These are phyloP conservation scores for Brachylomia viminalis DNA, from an alignment of 2,888 invertebrate genomes.

Conservation along the genomic window DNA sequence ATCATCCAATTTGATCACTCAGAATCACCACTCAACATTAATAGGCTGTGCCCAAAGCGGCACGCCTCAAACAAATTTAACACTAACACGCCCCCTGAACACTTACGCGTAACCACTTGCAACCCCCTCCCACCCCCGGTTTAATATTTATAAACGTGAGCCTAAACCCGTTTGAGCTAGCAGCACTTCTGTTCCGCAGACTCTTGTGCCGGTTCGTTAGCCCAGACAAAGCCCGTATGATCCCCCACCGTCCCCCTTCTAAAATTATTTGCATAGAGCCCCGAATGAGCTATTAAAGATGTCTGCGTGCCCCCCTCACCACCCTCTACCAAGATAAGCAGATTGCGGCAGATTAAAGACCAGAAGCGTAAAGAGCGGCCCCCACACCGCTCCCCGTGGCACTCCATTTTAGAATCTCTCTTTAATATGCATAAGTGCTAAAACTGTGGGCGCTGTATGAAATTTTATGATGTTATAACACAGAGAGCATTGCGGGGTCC, in stretches of 20 bases:
- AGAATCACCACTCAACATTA: conserved; percentile 66
- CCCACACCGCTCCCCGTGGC: conserved; percentile 76
- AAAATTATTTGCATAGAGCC: conserved; percentile 90
- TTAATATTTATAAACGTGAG: conserved; percentile 87
- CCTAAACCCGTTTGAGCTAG: conserved; percentile 85
- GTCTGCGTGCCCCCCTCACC: conserved; percentile 81
- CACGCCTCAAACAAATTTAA: conserved; percentile 76
- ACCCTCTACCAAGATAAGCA: conserved; percentile 86
- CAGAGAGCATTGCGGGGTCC: conserved; percentile 80
- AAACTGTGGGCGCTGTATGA: conserved; percentile 80
- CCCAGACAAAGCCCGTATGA: conserved; percentile 90
- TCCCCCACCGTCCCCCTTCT: conserved; percentile 80
- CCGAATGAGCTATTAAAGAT: conserved; percentile 91
- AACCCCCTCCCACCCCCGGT: conserved; percentile 72
- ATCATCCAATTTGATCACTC: conserved; percentile 65
- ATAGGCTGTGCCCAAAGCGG: conserved; percentile 67
- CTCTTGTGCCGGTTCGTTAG: conserved; percentile 89
- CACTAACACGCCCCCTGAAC: conserved; percentile 77
- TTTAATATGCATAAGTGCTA: conserved; percentile 85
- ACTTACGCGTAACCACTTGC: conserved; percentile 84
- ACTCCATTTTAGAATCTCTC: conserved; percentile 82
- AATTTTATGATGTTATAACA: conserved; percentile 85
- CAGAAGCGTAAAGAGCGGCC: conserved; percentile 86
- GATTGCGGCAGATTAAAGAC: conserved; percentile 91
- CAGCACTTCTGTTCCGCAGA: conserved; percentile 88